Evolutionary conservation across 2,888 invertebrate species (phyloP).

Genomic region (Leuctra nigra): DNA sequence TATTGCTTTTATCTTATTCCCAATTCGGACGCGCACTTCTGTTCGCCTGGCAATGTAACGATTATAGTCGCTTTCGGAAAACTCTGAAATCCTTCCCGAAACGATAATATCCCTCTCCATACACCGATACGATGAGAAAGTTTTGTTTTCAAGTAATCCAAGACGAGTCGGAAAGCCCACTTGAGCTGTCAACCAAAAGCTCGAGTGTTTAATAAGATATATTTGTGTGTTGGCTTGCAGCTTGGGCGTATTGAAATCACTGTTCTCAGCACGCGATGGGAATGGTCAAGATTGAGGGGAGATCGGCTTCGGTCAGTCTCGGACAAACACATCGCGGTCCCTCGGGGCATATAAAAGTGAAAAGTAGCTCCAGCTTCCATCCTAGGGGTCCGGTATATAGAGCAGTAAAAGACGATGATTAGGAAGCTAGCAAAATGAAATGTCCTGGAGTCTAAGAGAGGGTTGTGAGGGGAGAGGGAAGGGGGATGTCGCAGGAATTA

Average conservation of each 20-base stretch:
- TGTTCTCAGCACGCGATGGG: slow-evolving; percentile 21
- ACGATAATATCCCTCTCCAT: not conserved
- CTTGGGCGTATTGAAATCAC: slow-evolving; percentile 27
- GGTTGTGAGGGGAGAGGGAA: slow-evolving; percentile 18
- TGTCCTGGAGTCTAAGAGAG: slow-evolving; percentile 26
- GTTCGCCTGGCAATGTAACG: slow-evolving; percentile 16
- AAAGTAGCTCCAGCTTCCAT: slow-evolving; percentile 36
- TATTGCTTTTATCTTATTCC: no score
- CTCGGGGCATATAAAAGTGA: slow-evolving; percentile 44
- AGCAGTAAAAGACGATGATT: slow-evolving; percentile 32
- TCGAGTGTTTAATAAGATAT: slow-evolving; percentile 21
- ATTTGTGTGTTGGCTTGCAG: slow-evolving; percentile 11
- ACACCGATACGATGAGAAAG: not conserved
- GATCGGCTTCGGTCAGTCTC: slow-evolving; percentile 12
- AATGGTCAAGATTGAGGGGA: slow-evolving; percentile 9
- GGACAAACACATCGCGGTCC: slow-evolving; percentile 32
- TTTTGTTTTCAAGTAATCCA: not conserved
- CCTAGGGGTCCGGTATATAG: slow-evolving; percentile 9
- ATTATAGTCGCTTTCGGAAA: not conserved
- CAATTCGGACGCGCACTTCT: no score
- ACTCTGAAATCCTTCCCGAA: not conserved
- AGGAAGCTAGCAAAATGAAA: slow-evolving; percentile 34
- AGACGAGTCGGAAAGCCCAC: not conserved
- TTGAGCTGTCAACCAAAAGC: slow-evolving; percentile 6
- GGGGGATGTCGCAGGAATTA: slow-evolving; percentile 22